Percentiles rank a stretch among this genome's conserved stretches.
Evolutionary conservation across 2,113 vertebrate species (phyloP).

Genomic region (Chlorocebus sabaeus): DNA sequence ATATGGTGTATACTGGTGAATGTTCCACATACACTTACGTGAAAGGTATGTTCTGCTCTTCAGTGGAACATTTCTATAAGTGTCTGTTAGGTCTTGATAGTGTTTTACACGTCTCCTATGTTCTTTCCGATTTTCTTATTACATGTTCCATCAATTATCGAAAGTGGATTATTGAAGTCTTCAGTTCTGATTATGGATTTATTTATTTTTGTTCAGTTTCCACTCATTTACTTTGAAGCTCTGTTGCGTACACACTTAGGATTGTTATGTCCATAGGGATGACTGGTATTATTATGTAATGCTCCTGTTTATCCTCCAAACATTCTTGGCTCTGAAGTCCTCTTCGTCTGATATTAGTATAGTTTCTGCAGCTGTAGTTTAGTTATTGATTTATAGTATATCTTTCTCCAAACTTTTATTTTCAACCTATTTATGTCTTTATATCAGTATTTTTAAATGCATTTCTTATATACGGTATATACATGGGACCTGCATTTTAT

Average conservation of each 20-base stretch:
- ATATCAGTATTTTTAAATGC: neutral
- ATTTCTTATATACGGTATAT: neutral
- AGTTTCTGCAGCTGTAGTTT: neutral
- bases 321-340: neutral
- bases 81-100: neutral
- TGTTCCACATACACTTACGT: neutral
- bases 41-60: neutral
- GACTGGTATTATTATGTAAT: neutral
- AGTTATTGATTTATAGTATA: neutral
- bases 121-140: neutral
- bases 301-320: neutral
- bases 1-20: neutral
- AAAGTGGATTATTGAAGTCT: neutral
- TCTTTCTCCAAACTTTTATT: neutral
- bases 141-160: neutral
- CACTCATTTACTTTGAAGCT: neutral
- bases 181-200: neutral
- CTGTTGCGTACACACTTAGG: neutral
- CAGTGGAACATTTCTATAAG: neutral
- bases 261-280: neutral
- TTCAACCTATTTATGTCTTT: neutral
- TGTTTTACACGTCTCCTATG: neutral
- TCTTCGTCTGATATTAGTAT: neutral
- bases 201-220: neutral
- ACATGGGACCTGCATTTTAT: neutral